Evolutionary conservation across 2,888 invertebrate species (phyloP).

Genomic region (Anodontia alba): DNA sequence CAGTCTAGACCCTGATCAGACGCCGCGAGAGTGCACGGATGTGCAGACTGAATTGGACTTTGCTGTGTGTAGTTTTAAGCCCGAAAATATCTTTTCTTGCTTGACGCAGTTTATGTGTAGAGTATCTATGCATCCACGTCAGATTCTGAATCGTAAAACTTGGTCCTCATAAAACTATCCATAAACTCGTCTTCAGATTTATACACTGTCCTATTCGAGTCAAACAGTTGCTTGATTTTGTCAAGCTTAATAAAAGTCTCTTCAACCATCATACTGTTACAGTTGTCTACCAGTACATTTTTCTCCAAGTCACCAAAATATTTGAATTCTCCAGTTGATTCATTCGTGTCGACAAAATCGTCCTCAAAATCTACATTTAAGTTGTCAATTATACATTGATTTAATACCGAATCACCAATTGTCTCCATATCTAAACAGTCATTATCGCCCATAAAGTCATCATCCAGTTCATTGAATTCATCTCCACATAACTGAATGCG

Average conservation of each 20-base stretch:
- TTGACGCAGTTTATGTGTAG: too few relatives aligned
- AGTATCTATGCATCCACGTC: background rate
- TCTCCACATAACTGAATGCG: background rate
- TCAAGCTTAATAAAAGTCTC: background rate
- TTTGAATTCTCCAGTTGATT: background rate
- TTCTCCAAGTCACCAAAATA: background rate
- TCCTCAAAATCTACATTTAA: background rate
- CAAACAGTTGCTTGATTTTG: background rate
- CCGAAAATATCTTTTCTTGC: too few relatives aligned
- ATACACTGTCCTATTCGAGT: background rate
- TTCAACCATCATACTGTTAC: background rate
- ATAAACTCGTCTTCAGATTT: background rate
- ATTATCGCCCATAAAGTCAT: background rate
- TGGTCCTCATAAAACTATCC: slow-evolving; percentile 11
- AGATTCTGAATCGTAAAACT: background rate
- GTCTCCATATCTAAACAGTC: background rate
- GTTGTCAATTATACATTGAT: background rate
- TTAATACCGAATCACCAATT: background rate
- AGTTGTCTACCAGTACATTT: background rate
- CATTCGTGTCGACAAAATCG: background rate
- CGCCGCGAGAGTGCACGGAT: too few relatives aligned
- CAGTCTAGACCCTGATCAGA: too few relatives aligned
- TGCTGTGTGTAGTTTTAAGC: too few relatives aligned
- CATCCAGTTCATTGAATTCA: background rate
- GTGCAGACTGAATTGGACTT: too few relatives aligned